These are phyloP conservation scores for Pituophis catenifer DNA, from an alignment of 2,113 vertebrate species.

Conservation along the genomic window DNA sequence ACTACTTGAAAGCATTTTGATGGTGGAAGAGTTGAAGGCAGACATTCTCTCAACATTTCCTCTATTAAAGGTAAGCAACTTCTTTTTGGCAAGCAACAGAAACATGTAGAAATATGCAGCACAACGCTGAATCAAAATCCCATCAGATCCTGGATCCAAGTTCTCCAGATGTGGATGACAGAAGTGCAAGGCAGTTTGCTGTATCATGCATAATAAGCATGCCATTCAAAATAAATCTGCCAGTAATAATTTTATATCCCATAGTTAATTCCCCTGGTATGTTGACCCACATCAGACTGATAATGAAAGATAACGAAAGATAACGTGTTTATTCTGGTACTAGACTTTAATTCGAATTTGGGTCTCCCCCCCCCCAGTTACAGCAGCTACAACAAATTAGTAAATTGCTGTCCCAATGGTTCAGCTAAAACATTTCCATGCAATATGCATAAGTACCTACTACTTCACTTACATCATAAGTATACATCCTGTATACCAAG, in stretches of 20 bases:
- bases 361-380: background rate
- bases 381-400: background rate
- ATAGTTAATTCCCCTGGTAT: background rate
- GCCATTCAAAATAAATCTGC: background rate
- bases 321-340: background rate
- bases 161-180: background rate
- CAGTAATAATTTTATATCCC: background rate
- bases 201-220: background rate
- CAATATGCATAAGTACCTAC: background rate
- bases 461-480: background rate
- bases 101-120: background rate
- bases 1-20: slow-evolving; percentile 83
- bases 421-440: background rate
- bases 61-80: slow-evolving; percentile 58
- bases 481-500: background rate
- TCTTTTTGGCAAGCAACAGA: background rate
- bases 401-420: background rate
- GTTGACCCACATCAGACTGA: background rate
- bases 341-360: background rate
- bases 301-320: background rate
- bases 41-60: slow-evolving; percentile 74
- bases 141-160: background rate
- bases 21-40: slow-evolving; percentile 78
- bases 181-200: background rate
- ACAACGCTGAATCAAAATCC: background rate